phyloP scores from a whole-genome alignment of 2,797 vertebrate genomes.

The Enteromius treurensis region DNA sequence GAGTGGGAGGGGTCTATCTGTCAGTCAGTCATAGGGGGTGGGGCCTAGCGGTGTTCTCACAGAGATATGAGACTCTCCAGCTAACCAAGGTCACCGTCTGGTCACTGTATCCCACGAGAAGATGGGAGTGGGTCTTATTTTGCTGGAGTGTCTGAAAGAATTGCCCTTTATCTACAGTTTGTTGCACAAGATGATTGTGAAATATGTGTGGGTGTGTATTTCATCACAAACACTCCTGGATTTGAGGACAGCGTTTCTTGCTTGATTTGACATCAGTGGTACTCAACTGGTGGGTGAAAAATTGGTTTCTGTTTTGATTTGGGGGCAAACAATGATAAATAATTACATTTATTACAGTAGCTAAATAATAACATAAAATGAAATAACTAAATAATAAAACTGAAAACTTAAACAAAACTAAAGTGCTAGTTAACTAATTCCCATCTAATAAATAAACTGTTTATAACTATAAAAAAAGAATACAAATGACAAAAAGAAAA shows the following conservation, averaged over 20 bases:
- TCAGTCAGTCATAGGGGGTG: not conserved
- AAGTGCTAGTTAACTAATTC: not conserved
- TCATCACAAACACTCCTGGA: slow-evolving; percentile 13
- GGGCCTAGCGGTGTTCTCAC: not conserved
- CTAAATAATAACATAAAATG: not conserved
- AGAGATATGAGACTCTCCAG: not conserved
- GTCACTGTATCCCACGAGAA: slow-evolving; percentile 20
- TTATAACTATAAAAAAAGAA: not conserved
- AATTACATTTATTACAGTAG: not conserved
- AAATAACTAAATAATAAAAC: not conserved
- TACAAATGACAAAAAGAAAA: not conserved
- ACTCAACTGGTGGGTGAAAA: slow-evolving; percentile 4
- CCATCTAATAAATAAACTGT: not conserved
- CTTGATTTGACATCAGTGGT: not conserved
- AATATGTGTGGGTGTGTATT: slow-evolving; percentile 5
- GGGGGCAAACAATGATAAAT: too few relatives aligned
- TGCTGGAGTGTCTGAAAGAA: slow-evolving; percentile 18
- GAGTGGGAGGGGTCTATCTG: not conserved
- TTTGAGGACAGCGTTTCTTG: not conserved
- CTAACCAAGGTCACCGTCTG: slow-evolving; percentile 21
- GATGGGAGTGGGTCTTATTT: not conserved
- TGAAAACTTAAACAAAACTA: not conserved
- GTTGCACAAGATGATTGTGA: slow-evolving; percentile 20
- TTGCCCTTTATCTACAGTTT: slow-evolving; percentile 26
- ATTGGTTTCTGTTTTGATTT: not conserved